phyloP scores from a whole-genome alignment of 2,888 invertebrate species.

The Xanthia icteritia region DNA sequence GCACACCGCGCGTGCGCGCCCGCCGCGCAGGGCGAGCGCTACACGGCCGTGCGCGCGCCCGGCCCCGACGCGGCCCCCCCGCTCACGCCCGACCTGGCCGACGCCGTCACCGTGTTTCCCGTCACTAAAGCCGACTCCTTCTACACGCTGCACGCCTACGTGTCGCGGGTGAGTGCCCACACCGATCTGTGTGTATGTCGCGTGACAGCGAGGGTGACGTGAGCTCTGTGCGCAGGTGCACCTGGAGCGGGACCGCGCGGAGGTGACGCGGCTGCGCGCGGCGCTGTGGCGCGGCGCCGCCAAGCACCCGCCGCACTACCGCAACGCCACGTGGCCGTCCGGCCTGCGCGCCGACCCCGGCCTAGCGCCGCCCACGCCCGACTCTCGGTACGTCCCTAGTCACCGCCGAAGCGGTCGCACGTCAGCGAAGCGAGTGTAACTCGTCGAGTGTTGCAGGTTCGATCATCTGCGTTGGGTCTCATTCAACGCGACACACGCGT shows the following conservation, averaged over 20 bases:
- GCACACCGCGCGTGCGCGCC: slow-evolving; percentile 91
- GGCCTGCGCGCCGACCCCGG: slow-evolving; percentile 89
- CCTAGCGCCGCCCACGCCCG: slow-evolving; percentile 87
- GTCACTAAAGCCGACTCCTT: slow-evolving; percentile 91
- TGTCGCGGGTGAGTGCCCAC: slow-evolving; percentile 78
- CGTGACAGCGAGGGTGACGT: neutral
- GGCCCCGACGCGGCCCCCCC: slow-evolving; percentile 62
- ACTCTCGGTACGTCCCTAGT: slow-evolving; percentile 87
- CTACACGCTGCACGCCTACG: slow-evolving; percentile 93
- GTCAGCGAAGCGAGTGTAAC: slow-evolving; percentile 57
- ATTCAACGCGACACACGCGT: slow-evolving; percentile 95
- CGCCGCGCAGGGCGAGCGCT: slow-evolving; percentile 81
- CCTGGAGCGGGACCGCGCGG: slow-evolving; percentile 78
- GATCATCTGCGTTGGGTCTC: slow-evolving; percentile 96
- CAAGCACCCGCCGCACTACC: slow-evolving; percentile 76
- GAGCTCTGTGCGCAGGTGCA: slow-evolving; percentile 76
- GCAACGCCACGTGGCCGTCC: slow-evolving; percentile 95
- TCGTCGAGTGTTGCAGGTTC: slow-evolving; percentile 90
- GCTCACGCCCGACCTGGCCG: slow-evolving; percentile 80
- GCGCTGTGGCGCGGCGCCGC: slow-evolving; percentile 70
- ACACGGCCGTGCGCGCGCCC: slow-evolving; percentile 36
- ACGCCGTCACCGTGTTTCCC: slow-evolving; percentile 92
- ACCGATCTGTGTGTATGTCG: neutral
- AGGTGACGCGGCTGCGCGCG: slow-evolving; percentile 65
- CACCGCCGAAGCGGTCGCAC: slow-evolving; percentile 74